phyloP scores from a whole-genome alignment of 2,797 vertebrate genomes.

The Aselliscus stoliczkanus region DNA sequence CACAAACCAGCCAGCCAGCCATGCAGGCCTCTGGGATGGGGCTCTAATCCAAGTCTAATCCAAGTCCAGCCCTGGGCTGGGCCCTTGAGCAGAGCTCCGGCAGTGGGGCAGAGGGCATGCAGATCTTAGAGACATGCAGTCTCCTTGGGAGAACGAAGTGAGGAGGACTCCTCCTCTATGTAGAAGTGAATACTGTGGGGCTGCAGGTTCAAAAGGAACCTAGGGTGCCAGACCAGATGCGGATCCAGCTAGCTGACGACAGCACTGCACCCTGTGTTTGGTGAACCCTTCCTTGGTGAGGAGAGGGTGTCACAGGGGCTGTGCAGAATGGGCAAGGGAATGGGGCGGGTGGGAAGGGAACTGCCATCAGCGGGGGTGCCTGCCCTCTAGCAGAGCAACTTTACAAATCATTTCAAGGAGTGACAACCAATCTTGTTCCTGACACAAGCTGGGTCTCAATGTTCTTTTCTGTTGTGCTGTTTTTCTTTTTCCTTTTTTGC shows the following conservation, averaged over 20 bases:
- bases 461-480: neutral
- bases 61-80: neutral
- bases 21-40: neutral
- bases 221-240: neutral
- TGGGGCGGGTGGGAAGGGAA: neutral
- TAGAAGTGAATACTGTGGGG: neutral
- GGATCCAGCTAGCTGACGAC: neutral
- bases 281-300: neutral
- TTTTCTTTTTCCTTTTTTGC: neutral
- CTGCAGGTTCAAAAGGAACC: neutral
- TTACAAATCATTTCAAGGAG: constrained; percentile 15
- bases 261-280: neutral
- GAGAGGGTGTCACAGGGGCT: neutral
- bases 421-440: neutral
- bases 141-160: neutral
- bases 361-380: neutral
- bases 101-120: accelerated
- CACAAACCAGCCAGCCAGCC: neutral
- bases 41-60: neutral
- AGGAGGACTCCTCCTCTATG: neutral
- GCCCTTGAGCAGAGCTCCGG: neutral
- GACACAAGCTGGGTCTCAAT: neutral
- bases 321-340: neutral
- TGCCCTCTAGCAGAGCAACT: neutral
- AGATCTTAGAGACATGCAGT: neutral